Evolutionary conservation across 2,888 invertebrate species (phyloP).

Genomic region (Odontothrips loti): DNA sequence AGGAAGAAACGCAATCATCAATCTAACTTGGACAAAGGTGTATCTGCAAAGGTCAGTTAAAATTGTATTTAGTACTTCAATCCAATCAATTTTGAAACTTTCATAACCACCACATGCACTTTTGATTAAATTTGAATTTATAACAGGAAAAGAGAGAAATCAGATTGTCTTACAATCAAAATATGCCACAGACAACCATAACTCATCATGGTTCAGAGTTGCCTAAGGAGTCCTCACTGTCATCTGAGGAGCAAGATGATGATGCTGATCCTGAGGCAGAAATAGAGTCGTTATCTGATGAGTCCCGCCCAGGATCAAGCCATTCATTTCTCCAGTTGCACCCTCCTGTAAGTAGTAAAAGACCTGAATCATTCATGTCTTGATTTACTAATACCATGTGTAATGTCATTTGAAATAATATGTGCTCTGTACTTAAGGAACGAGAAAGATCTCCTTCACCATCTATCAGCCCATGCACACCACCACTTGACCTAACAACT

Average conservation of each 20-base stretch:
- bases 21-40: not conserved
- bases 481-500: slow-evolving; percentile 54
- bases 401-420: not conserved
- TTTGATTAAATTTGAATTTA: not conserved
- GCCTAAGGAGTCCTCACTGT: not conserved
- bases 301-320: slow-evolving; percentile 13
- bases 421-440: not conserved
- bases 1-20: not conserved
- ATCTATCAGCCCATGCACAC: slow-evolving; percentile 39
- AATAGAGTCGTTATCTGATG: not conserved
- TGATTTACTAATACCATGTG: not conserved
- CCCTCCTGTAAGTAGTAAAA: slow-evolving; percentile 35
- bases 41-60: not conserved
- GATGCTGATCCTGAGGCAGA: not conserved
- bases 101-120: not conserved
- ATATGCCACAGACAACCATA: not conserved
- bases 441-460: slow-evolving; percentile 37
- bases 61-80: not conserved
- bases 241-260: slow-evolving; percentile 2
- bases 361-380: not conserved
- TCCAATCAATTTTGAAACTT: not conserved
- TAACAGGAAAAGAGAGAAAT: not conserved
- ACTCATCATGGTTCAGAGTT: not conserved
- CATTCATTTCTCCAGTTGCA: slow-evolving; percentile 35
- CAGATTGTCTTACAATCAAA: not conserved